Percentiles rank a stretch among this genome's conserved stretches.
phyloP scores from a whole-genome alignment of 2,888 invertebrate species.

The Esperia sulphurella region DNA sequence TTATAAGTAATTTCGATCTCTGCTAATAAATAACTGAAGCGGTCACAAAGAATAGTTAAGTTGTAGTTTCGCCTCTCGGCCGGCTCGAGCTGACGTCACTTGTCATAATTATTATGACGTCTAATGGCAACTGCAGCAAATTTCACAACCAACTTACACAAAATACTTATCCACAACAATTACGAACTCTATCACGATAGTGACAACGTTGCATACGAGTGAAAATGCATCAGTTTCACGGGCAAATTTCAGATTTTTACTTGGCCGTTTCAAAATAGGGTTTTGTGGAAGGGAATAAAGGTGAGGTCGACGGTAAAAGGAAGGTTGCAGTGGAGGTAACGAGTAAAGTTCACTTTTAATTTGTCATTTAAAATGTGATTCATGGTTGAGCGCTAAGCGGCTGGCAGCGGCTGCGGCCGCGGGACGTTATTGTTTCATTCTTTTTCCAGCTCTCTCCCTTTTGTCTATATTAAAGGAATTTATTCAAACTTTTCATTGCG shows the following conservation, averaged over 20 bases:
- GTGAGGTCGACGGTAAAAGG: neutral
- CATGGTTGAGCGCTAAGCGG: constrained; percentile 5
- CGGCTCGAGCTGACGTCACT: constrained; percentile 10
- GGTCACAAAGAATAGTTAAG: too few relatives aligned
- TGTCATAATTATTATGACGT: constrained; percentile 15
- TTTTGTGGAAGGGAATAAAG: neutral
- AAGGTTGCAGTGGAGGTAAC: neutral
- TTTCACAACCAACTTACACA: neutral
- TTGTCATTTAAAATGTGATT: constrained; percentile 16
- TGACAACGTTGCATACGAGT: neutral
- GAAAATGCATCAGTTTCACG: too few relatives aligned
- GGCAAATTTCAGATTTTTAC: too few relatives aligned
- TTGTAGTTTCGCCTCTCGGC: too few relatives aligned
- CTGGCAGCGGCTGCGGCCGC: neutral
- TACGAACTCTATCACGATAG: neutral
- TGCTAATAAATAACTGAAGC: too few relatives aligned
- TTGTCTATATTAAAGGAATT: too few relatives aligned
- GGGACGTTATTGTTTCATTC: neutral
- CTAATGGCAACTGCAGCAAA: constrained; percentile 6
- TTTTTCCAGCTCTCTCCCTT: neutral
- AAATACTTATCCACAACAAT: neutral
- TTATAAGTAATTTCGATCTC: too few relatives aligned
- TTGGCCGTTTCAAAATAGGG: too few relatives aligned
- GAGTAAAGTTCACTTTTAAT: constrained; percentile 12
- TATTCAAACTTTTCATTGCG: too few relatives aligned